Conservation (phyloP, 2,888 invertebrate genomes). For the Chymomyza amoena region DNA sequence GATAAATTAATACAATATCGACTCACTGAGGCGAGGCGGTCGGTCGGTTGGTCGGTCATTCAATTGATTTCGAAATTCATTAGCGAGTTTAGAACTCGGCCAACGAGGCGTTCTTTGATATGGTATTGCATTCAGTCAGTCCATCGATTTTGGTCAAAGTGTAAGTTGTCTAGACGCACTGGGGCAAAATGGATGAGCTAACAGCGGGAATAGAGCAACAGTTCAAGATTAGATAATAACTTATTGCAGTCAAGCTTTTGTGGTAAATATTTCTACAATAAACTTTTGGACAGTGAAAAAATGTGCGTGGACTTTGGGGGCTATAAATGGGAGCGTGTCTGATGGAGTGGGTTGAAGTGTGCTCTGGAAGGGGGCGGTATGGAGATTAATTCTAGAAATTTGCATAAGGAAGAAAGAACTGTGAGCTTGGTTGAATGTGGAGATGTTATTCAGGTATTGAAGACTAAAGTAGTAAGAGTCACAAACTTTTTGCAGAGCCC, state of each 20-base stretch:
- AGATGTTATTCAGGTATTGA: no score
- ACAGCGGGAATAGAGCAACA: constrained; percentile 66
- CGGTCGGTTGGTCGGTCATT: constrained; percentile 34
- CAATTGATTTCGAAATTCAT: constrained; percentile 70
- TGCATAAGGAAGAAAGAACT: no score
- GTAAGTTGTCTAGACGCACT: neutral
- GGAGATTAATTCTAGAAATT: no score
- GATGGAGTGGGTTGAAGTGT: neutral
- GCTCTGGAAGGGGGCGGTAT: no score
- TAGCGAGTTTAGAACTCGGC: constrained; percentile 54
- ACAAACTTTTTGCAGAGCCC: no score
- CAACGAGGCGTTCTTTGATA: constrained; percentile 38
- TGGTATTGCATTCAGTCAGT: neutral
- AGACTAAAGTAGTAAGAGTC: no score
- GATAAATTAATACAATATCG: constrained; percentile 68
- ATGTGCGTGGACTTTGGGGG: neutral
- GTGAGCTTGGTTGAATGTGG: no score
- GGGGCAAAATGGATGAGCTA: constrained; percentile 56
- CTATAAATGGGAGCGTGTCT: neutral
- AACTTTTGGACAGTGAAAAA: neutral
- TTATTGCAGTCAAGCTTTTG: constrained; percentile 29
- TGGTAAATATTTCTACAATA: neutral
- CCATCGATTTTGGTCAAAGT: neutral
- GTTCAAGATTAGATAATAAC: constrained; percentile 62
- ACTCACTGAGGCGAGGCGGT: constrained; percentile 12